Conservation (phyloP, 2,888 invertebrate genomes). For the Nematopogon swammerdamellus region DNA sequence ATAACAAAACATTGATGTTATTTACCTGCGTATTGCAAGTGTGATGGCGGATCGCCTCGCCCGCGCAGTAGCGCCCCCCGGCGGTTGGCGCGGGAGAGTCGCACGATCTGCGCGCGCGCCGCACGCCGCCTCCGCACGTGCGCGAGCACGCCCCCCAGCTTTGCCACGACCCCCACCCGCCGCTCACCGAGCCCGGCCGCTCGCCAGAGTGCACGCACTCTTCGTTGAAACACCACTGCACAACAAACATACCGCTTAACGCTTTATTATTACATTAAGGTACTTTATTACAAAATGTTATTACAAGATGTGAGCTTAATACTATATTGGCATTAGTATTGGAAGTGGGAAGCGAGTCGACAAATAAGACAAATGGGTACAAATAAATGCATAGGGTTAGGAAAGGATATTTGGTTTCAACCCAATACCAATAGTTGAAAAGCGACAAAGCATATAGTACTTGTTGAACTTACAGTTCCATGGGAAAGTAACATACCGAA, state of each 20-base stretch:
- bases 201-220: not conserved
- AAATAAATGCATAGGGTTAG: no score
- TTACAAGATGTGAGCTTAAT: no score
- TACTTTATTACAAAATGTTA: not conserved
- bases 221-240: constrained; percentile 1
- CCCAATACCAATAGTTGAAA: no score
- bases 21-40: constrained; percentile 1
- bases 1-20: no score
- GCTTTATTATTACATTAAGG: not conserved
- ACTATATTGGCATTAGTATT: no score
- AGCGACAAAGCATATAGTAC: no score
- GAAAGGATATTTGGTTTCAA: no score
- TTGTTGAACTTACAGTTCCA: no score
- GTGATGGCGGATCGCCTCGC: not conserved
- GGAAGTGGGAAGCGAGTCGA: no score
- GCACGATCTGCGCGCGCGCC: not conserved
- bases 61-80: not conserved
- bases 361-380: no score
- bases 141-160: constrained; percentile 1
- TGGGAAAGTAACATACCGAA: no score
- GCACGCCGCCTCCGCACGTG: constrained; percentile 1
- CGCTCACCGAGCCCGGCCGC: not conserved
- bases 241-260: not conserved
- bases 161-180: not conserved
- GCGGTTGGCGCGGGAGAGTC: not conserved